Conservation (phyloP, 2,113 vertebrate species). For the Corvus hawaiiensis region DNA sequence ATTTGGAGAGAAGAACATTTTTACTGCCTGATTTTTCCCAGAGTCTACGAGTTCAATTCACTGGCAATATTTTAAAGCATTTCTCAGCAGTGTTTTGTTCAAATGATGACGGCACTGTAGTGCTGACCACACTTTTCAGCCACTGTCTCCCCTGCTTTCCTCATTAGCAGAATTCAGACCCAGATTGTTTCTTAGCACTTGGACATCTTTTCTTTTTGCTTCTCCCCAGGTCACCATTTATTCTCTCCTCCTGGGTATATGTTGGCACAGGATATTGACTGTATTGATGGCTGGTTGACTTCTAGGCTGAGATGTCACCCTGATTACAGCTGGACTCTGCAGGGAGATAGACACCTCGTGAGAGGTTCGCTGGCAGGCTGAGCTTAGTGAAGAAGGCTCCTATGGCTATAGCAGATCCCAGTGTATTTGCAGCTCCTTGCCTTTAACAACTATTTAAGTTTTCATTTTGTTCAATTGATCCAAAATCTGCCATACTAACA, state of each 20-base stretch:
- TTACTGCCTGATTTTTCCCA: background rate
- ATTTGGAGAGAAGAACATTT: background rate
- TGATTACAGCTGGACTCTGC: background rate
- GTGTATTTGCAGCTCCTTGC: background rate
- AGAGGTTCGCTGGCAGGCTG: background rate
- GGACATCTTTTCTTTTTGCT: background rate
- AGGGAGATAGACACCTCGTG: background rate
- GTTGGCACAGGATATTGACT: background rate
- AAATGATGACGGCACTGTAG: rapidly evolving
- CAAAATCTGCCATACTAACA: background rate
- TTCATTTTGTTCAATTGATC: background rate
- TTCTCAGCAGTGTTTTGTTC: background rate
- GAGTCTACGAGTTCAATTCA: background rate
- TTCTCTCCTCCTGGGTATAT: background rate
- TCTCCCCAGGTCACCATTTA: background rate
- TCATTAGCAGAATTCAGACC: background rate
- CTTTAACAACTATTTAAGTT: background rate
- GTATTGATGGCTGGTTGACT: background rate
- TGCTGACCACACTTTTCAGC: background rate
- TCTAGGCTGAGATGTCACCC: background rate
- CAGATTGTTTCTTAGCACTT: background rate
- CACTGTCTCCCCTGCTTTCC: background rate
- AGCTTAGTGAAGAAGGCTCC: background rate
- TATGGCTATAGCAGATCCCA: background rate
- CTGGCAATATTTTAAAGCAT: conserved; percentile 4